These are phyloP conservation scores for Bellardia pandia DNA, from an alignment of 2,888 invertebrate species.

Conservation along the genomic window DNA sequence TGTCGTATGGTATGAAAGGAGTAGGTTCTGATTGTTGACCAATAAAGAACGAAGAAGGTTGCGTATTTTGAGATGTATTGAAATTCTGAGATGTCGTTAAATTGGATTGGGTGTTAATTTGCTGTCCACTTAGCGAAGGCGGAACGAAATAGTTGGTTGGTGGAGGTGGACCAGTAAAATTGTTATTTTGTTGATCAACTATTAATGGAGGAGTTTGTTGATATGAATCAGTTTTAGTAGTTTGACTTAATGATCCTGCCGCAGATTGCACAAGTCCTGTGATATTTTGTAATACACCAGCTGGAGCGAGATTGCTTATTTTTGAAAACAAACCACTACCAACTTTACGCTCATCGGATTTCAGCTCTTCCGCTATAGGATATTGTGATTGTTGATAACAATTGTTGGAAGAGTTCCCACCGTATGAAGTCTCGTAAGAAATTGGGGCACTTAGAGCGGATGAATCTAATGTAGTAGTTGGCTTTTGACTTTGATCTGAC, in stretches of 20 bases:
- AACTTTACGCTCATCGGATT: constrained; percentile 76
- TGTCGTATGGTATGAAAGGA: background rate
- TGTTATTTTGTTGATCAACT: constrained; percentile 51
- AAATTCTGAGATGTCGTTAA: background rate
- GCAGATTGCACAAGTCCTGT: constrained; percentile 82
- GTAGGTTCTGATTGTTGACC: background rate
- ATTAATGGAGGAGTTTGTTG: constrained; percentile 7
- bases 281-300: constrained; percentile 82
- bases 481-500: constrained; percentile 74
- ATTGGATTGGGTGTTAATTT: background rate
- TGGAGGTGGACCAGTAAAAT: constrained; percentile 54
- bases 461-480: constrained; percentile 48
- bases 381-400: constrained; percentile 28
- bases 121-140: constrained; percentile 25
- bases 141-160: constrained; percentile 56
- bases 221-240: constrained; percentile 64
- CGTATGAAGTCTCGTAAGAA: constrained; percentile 21
- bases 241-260: constrained; percentile 76
- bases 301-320: constrained; percentile 79
- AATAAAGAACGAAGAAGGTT: background rate
- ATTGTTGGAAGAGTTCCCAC: background rate
- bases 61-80: constrained; percentile 5
- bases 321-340: constrained; percentile 81
- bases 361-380: constrained; percentile 50
- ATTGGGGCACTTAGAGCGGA: constrained; percentile 51